These are phyloP conservation scores for Cephus nigrinus DNA, from an alignment of 2,888 invertebrate species.

Conservation along the genomic window DNA sequence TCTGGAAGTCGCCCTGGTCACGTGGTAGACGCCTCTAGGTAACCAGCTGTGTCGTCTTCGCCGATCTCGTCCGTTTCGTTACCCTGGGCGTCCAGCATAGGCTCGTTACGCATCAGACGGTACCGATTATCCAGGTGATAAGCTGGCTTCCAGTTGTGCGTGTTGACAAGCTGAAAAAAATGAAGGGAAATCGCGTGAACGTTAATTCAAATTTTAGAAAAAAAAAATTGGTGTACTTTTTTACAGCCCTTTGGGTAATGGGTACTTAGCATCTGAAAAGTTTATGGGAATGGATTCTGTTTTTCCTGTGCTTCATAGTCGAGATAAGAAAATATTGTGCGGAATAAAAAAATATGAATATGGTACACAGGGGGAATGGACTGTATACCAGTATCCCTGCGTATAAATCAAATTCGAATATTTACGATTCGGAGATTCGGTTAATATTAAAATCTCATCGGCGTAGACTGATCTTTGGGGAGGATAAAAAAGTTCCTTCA, in stretches of 20 bases:
- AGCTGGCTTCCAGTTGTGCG: slow-evolving; percentile 39
- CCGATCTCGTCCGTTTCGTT: slow-evolving; percentile 50
- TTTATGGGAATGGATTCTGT: too few species aligned
- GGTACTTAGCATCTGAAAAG: too few species aligned
- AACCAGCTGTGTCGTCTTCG: slow-evolving; percentile 30
- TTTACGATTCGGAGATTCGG: not conserved
- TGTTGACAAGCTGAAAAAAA: slow-evolving; percentile 37
- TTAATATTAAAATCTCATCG: not conserved
- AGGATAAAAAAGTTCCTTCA: not conserved
- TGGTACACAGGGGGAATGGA: not conserved
- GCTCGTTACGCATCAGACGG: slow-evolving; percentile 54
- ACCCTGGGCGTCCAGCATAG: slow-evolving; percentile 54
- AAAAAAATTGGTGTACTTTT: not conserved
- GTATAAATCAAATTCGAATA: not conserved
- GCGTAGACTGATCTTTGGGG: not conserved
- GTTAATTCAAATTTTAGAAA: not conserved
- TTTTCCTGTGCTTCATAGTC: too few species aligned
- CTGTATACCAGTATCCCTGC: not conserved
- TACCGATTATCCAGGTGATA: slow-evolving; percentile 62
- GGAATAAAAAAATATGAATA: not conserved
- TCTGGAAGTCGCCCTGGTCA: not conserved
- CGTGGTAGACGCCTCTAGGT: not conserved
- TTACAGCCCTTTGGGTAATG: too few species aligned
- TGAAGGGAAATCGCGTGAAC: not conserved
- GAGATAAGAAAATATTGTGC: not conserved